Conservation (phyloP, 2,113 vertebrate species). For the Anolis sagrei region DNA sequence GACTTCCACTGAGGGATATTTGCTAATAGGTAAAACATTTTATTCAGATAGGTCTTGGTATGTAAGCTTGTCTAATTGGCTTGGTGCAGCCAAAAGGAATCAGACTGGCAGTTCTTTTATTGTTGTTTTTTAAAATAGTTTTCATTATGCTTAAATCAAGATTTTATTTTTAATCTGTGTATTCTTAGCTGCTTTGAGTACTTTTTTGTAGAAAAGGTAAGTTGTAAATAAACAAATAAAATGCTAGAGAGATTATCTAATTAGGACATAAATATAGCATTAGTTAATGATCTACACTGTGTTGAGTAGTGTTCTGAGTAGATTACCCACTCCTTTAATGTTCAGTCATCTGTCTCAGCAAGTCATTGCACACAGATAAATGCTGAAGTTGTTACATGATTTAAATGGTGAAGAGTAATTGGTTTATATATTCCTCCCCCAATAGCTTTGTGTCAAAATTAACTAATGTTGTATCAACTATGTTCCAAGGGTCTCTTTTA, state of each 20-base stretch:
- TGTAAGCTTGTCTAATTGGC: neutral
- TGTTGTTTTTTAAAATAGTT: neutral
- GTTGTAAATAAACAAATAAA: neutral
- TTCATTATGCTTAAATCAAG: too few species aligned
- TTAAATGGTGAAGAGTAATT: neutral
- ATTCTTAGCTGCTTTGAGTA: too few species aligned
- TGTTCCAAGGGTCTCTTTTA: neutral
- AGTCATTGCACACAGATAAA: neutral
- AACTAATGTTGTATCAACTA: neutral
- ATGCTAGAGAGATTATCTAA: neutral
- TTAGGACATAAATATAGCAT: neutral
- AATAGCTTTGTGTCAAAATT: slow-evolving; percentile 1
- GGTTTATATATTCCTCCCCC: neutral
- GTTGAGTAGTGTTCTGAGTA: too few species aligned
- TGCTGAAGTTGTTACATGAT: neutral
- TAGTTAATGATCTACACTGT: too few species aligned
- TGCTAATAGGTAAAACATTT: neutral
- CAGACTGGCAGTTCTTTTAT: neutral
- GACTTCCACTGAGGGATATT: neutral
- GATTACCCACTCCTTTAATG: too few species aligned
- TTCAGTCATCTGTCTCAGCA: neutral
- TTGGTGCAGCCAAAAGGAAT: neutral
- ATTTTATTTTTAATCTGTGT: too few species aligned
- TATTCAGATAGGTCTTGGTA: neutral
- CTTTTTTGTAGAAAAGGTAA: too few species aligned